Evolutionary conservation across 2,888 invertebrate species (phyloP).

Genomic region (Gastrophysa polygoni): DNA sequence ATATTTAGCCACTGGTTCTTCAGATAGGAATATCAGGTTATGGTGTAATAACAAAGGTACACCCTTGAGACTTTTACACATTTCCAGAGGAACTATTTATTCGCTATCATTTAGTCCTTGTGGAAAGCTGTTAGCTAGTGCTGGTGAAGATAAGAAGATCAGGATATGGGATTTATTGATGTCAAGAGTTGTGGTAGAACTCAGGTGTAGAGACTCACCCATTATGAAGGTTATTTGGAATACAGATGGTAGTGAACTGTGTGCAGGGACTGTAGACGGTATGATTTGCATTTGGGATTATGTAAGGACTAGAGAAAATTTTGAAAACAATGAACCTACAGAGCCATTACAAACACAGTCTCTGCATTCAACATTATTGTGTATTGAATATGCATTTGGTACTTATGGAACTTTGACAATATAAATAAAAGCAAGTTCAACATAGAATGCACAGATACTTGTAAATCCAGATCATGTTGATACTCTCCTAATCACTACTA

Average conservation of each 20-base stretch:
- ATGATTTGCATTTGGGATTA: slow-evolving; percentile 70
- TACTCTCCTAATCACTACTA: too few relatives aligned
- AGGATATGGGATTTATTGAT: slow-evolving; percentile 76
- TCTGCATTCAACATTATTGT: slow-evolving; percentile 43
- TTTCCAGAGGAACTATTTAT: slow-evolving; percentile 76
- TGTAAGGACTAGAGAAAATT: slow-evolving; percentile 26
- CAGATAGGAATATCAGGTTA: slow-evolving; percentile 86
- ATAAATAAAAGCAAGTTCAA: too few relatives aligned
- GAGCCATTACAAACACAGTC: slow-evolving; percentile 37
- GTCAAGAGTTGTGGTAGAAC: slow-evolving; percentile 68
- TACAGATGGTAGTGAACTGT: slow-evolving; percentile 64
- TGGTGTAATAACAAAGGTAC: slow-evolving; percentile 87
- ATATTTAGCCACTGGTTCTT: slow-evolving; percentile 88
- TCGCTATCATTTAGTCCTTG: slow-evolving; percentile 83
- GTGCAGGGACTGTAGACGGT: slow-evolving; percentile 72
- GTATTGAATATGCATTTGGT: slow-evolving; percentile 47
- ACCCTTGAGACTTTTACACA: slow-evolving; percentile 78
- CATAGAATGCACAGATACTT: too few relatives aligned
- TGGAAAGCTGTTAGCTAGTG: slow-evolving; percentile 83
- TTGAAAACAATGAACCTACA: slow-evolving; percentile 31
- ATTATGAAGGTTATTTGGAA: slow-evolving; percentile 70
- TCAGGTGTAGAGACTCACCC: slow-evolving; percentile 68
- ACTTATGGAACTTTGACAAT: slow-evolving; percentile 44
- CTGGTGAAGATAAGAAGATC: slow-evolving; percentile 76
- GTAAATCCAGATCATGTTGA: too few relatives aligned